Percentiles rank a stretch among this genome's conserved stretches.
These are phyloP conservation scores for Emys orbicularis DNA, from an alignment of 2,797 vertebrate genomes.

Conservation along the genomic window DNA sequence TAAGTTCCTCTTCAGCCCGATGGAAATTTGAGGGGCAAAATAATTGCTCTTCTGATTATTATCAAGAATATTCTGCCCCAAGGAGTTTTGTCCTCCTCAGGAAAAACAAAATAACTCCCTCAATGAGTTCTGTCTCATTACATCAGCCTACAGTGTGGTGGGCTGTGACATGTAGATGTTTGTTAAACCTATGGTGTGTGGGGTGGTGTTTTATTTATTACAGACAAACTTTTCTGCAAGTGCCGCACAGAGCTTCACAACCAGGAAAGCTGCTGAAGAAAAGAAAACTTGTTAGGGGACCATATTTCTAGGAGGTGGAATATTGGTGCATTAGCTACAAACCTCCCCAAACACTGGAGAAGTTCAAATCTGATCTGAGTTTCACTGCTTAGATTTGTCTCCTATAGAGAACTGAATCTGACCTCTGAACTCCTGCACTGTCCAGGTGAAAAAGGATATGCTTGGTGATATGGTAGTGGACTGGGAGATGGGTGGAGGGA, in stretches of 20 bases:
- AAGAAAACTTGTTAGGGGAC: neutral
- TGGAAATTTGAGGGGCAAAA: slow-evolving; percentile 50
- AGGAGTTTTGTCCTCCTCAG: neutral
- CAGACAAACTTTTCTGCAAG: neutral
- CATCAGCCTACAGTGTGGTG: neutral
- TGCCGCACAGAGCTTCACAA: neutral
- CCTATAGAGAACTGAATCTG: neutral
- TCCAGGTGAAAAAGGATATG: neutral
- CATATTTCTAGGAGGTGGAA: accelerated
- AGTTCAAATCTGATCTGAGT: accelerated
- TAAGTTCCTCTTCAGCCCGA: slow-evolving; percentile 46
- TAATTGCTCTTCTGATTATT: slow-evolving; percentile 57
- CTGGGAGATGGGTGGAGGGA: too few relatives aligned
- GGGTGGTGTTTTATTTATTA: neutral
- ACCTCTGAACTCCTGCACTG: neutral
- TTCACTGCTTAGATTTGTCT: neutral
- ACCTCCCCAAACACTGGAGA: neutral
- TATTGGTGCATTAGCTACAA: neutral
- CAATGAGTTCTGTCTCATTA: neutral
- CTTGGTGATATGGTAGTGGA: neutral
- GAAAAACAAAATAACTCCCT: neutral
- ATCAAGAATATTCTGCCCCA: neutral
- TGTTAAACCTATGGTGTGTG: neutral
- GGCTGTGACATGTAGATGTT: neutral
- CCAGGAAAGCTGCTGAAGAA: neutral